Base-by-base conservation (phyloP, 2,113 vertebrate genomes). In the Eptesicus fuscus region DNA sequence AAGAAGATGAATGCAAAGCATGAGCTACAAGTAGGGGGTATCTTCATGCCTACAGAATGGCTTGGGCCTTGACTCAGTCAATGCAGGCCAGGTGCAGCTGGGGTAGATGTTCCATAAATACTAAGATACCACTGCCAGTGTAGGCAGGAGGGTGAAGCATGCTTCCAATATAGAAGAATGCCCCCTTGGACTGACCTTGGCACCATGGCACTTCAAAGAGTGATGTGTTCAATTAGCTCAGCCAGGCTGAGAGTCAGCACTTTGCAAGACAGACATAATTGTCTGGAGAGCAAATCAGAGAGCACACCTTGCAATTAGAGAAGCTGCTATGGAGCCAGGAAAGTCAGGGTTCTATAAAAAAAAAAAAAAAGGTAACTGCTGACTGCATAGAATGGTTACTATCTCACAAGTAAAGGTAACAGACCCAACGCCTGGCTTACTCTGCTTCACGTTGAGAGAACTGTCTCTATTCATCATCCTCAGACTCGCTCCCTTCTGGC, bases 261-360 rank as follows among this genome's bases (percentile, higher is more conserved):
- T 96, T 94, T 61, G 17, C 59, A 51, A 44, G 51, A 93, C 90
- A 89, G 93, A 73, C 83, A 8, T 73, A 88, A 94, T 61, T 67
- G 87, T 90, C 44, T 79, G 79, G 84, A 80, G 79, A 97, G 69
- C 28, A 93, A 91, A 94, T 87, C 79, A 40, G 42, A 92, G 56
- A 91, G 63, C 89, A 95, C 67, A 73, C 70, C 83, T 82, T 71
- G 90, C 90, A 97, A 93, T 97, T 94, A 94, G 53, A 90, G 94
- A 83, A 87, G 42, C 49, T 83, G 90, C 73, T 11, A 74, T 6
- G 37, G 79, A 79, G 35, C 79, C 28, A 83, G 69, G 37, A 40
- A 67, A 76, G 61, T 91, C 78, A 28, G 32, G 61, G n/a, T 37
- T 89, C 83, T 18, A 40, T 2, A 28, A 77, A 7, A 25, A 84